A percentile compares a stretch with the other conserved stretches of the same genome.
phyloP scores from a whole-genome alignment of 2,797 vertebrate genomes.

The Ctenochaetus hawaiiensis region DNA sequence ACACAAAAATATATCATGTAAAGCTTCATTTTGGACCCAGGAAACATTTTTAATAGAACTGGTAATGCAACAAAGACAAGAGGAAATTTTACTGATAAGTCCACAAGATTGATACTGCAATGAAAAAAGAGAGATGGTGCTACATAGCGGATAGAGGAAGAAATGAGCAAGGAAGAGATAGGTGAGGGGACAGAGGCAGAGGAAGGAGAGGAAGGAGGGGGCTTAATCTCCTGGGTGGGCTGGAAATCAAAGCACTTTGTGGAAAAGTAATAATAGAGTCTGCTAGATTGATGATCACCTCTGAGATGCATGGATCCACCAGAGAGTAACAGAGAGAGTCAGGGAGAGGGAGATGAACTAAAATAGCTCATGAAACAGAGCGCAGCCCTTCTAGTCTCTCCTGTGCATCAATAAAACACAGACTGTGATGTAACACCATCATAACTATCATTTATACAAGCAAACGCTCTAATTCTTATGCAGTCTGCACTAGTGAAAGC shows the following conservation, averaged over 20 bases:
- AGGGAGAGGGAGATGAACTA: conserved; percentile 53
- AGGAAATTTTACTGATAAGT: not conserved
- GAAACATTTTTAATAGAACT: not conserved
- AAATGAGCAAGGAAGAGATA: conserved; percentile 31
- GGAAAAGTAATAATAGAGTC: conserved; percentile 83
- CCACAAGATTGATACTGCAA: not conserved
- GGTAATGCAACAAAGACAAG: not conserved
- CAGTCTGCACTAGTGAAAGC: not conserved
- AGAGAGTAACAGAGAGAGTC: conserved; percentile 62
- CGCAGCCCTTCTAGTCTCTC: conserved; percentile 23
- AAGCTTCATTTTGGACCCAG: not conserved
- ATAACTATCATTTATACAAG: conserved; percentile 14
- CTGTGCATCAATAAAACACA: conserved; percentile 56
- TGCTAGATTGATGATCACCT: conserved; percentile 83
- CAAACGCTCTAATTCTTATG: conserved; percentile 23
- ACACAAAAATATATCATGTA: not conserved
- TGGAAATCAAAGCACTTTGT: conserved; percentile 82
- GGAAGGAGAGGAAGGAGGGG: conserved; percentile 42
- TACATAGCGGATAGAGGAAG: not conserved
- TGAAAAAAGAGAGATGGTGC: conserved; percentile 2
- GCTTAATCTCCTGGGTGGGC: conserved; percentile 81
- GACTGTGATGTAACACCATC: conserved; percentile 36
- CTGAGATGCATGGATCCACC: conserved; percentile 71
- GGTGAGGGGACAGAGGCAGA: conserved; percentile 53
- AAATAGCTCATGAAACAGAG: conserved; percentile 66